A percentile compares a stretch with the other conserved stretches of the same genome.
phyloP scores from a whole-genome alignment of 1,140 invertebrate species.

The Zaprionus gabonicus region DNA sequence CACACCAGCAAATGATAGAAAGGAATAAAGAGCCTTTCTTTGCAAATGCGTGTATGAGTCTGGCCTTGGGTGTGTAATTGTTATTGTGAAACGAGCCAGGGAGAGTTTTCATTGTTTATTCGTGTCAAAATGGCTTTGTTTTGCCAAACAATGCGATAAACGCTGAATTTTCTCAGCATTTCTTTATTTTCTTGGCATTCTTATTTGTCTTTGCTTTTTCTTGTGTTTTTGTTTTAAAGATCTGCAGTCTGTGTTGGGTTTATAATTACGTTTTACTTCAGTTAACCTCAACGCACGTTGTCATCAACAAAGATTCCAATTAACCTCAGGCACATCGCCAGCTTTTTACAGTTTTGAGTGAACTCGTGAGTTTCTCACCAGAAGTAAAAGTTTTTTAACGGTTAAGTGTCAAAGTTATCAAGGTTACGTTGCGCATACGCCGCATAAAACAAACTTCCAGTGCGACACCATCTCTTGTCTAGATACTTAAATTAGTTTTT shows the following conservation, averaged over 20 bases:
- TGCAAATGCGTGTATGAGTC: neutral
- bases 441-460: conserved; percentile 23
- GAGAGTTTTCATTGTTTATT: conserved; percentile 24
- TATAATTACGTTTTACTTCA: conserved; percentile 53
- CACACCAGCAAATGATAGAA: conserved; percentile 36
- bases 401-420: conserved; percentile 66
- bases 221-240: conserved; percentile 29
- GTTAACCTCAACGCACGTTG: conserved; percentile 24
- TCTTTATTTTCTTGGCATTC: neutral
- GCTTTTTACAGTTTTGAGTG: neutral
- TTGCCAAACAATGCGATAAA: conserved; percentile 8
- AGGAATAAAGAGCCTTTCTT: conserved; percentile 21
- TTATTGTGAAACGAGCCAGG: conserved; percentile 14
- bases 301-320: conserved; percentile 31
- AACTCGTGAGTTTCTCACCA: conserved; percentile 11
- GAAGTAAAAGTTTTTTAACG: conserved; percentile 50
- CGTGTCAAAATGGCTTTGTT: conserved; percentile 31
- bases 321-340: conserved; percentile 1
- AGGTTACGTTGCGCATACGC: conserved; percentile 48
- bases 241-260: conserved; percentile 25
- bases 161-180: conserved; percentile 18
- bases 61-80: conserved; percentile 3
- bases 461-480: neutral
- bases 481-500: neutral
- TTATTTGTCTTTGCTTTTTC: conserved; percentile 25